Evolutionary conservation across 2,888 invertebrate genomes (phyloP).

Genomic region (Drosophila setosimentum): DNA sequence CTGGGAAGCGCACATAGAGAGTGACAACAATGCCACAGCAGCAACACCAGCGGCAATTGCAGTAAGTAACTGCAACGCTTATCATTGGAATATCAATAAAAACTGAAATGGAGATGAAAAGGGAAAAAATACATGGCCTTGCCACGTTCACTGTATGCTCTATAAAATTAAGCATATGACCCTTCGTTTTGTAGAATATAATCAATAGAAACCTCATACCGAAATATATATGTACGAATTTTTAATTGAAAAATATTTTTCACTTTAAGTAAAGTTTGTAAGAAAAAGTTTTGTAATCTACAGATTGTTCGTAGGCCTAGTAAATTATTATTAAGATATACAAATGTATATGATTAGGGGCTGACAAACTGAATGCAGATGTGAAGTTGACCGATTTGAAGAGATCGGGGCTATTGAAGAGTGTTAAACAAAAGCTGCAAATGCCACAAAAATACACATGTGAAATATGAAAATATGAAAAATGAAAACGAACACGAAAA

Average conservation of each 20-base stretch:
- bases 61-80: conserved; percentile 47
- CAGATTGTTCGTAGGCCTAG: background rate
- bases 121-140: no score
- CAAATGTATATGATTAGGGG: background rate
- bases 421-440: conserved; percentile 29
- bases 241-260: background rate
- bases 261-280: background rate
- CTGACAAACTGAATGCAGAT: conserved; percentile 4
- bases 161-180: background rate
- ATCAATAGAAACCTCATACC: background rate
- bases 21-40: conserved; percentile 42
- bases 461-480: conserved; percentile 55
- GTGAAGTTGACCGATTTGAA: background rate
- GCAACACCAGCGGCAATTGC: conserved; percentile 39
- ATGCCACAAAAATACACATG: conserved; percentile 55
- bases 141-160: conserved; percentile 6
- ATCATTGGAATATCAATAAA: conserved; percentile 61
- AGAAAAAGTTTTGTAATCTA: background rate
- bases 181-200: background rate
- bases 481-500: conserved; percentile 48
- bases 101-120: conserved; percentile 24
- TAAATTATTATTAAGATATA: background rate
- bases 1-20: conserved; percentile 29
- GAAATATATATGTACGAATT: background rate
- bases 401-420: conserved; percentile 15